phyloP scores from a whole-genome alignment of 2,888 invertebrate species.

The Hecatera dysodea region DNA sequence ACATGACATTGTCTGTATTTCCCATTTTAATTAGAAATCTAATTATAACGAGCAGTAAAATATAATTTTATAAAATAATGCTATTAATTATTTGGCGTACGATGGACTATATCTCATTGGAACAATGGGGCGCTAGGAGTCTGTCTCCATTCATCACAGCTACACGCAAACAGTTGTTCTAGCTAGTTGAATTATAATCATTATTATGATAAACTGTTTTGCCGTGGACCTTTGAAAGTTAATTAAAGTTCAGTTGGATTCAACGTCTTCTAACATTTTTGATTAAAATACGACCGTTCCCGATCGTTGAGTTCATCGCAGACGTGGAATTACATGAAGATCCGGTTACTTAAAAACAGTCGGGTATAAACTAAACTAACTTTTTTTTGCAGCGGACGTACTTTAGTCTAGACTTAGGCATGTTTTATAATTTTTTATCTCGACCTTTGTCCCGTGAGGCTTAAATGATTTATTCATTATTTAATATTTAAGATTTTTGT shows the following conservation, averaged over 20 bases:
- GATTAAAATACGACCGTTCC: background rate
- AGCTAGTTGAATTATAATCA: conserved; percentile 52
- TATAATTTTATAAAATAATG: conserved; percentile 61
- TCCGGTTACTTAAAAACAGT: background rate
- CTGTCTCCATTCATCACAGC: conserved; percentile 55
- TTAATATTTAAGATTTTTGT: no score
- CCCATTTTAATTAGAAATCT: conserved; percentile 50
- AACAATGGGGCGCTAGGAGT: conserved; percentile 66
- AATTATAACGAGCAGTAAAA: conserved; percentile 43
- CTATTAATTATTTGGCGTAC: conserved; percentile 67
- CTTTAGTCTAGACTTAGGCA: background rate
- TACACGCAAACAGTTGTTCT: conserved; percentile 41
- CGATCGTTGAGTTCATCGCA: background rate
- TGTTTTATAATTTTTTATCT: no score
- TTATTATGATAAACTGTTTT: conserved; percentile 51
- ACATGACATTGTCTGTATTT: conserved; percentile 39
- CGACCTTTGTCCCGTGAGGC: no score
- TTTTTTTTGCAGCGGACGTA: background rate
- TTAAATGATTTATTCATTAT: no score
- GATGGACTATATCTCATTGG: conserved; percentile 68
- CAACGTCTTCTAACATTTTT: conserved; percentile 3
- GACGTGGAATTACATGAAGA: background rate
- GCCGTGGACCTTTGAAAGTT: conserved; percentile 36
- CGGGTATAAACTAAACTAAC: conserved; percentile 13
- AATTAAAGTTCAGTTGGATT: conserved; percentile 23